These are phyloP conservation scores for Drosophila carrolli DNA, from an alignment of 1,140 invertebrate species.

Conservation along the genomic window DNA sequence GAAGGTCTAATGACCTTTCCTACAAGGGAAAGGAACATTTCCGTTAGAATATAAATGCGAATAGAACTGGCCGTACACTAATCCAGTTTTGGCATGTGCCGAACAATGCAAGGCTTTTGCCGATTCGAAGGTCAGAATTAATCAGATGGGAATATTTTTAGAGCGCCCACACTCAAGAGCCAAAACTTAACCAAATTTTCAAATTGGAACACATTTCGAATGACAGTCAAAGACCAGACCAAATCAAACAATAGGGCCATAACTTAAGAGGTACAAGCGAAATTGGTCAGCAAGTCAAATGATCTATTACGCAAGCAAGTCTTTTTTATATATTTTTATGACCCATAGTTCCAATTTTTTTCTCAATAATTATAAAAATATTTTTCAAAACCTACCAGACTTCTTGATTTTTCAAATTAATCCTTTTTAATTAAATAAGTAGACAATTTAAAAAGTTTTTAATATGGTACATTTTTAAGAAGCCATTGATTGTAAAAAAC, in stretches of 20 bases:
- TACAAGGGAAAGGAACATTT: slow-evolving; percentile 26
- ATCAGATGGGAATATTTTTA: slow-evolving; percentile 17
- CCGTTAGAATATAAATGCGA: slow-evolving; percentile 16
- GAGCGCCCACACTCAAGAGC: slow-evolving; percentile 24
- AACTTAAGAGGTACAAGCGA: slow-evolving; percentile 13
- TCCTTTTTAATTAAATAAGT: too few relatives aligned
- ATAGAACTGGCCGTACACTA: neutral
- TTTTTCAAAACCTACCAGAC: too few relatives aligned
- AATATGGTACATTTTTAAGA: too few relatives aligned
- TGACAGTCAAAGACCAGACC: slow-evolving; percentile 10
- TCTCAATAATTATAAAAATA: too few relatives aligned
- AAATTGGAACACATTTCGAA: slow-evolving; percentile 32
- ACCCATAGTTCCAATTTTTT: neutral
- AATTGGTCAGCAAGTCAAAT: slow-evolving; percentile 14
- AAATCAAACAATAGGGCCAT: slow-evolving; percentile 39
- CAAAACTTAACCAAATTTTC: slow-evolving; percentile 26
- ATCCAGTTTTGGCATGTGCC: slow-evolving; percentile 26
- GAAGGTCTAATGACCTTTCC: slow-evolving; percentile 56
- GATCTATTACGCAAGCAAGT: slow-evolving; percentile 7
- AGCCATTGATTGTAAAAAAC: too few relatives aligned
- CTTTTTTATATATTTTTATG: too few relatives aligned
- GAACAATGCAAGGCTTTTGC: slow-evolving; percentile 48
- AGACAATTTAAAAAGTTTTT: too few relatives aligned
- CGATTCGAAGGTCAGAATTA: slow-evolving; percentile 14
- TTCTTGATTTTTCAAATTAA: too few relatives aligned